Base-by-base conservation (phyloP, 2,113 vertebrate species). In the Rynchops niger region DNA sequence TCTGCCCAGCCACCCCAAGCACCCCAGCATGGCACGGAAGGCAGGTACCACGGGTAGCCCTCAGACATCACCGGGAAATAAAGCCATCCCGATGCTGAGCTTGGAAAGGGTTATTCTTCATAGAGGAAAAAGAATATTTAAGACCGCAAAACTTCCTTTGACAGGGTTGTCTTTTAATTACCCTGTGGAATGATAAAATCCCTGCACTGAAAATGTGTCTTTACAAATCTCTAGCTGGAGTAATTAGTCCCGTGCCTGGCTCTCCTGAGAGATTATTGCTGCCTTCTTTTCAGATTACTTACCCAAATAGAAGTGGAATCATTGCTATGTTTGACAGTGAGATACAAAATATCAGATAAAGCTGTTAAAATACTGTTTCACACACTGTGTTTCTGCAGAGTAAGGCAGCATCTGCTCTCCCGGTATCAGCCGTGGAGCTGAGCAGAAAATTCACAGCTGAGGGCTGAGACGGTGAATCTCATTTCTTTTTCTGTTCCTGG, bases 201-300 rank as follows among this genome's bases (percentile, higher is more conserved):
- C 94, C 94, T 89, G 91, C 91, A 76, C 97, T 90, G 93, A 95
- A 97, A 97, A 97, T 88, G 83, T 95, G 94, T 88, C 97, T 96
- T 95, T 95, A 94, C 94, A 95, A 94, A 96, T 97, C 97, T 97
- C 94, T 95, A 96, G 97, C 95, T 91, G 94, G 87, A 96, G 94
- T 97, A 97, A 97, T 97, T 97, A 97, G 97, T 96, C 96, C 96
- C 42, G 4, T 97, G 93, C 95, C 71, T 95, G 91, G 91, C 94
- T 97, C 96, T 97, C 96, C 94, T 95, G 96, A 97, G 97, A 96
- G 97, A 96, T 96, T 96, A 95, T 91, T 93, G 86, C 94, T 97
- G 95, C 96, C 95, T 97, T 96, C 94, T 90, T 94, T 97, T 87
- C 95, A 96, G 96, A 96, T 97, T 96, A 96, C 94, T 91, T 97